phyloP scores from a whole-genome alignment of 2,888 invertebrate species.

The Cephus runcator region DNA sequence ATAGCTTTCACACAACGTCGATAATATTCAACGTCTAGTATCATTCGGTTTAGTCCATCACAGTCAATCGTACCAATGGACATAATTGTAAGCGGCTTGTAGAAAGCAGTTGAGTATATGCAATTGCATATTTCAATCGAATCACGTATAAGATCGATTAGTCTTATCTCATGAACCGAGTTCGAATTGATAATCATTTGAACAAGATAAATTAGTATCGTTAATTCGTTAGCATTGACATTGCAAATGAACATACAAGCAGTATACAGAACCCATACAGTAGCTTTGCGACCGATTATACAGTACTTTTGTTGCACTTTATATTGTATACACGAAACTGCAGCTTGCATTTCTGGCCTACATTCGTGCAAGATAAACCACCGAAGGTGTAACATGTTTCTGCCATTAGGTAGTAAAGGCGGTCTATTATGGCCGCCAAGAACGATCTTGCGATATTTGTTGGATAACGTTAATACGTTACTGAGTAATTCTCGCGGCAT shows the following conservation, averaged over 20 bases:
- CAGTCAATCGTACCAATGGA: neutral
- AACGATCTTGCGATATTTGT: neutral
- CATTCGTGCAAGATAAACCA: slow-evolving; percentile 9
- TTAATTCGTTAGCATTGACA: slow-evolving; percentile 16
- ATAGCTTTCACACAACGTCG: neutral
- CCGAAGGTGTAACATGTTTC: slow-evolving; percentile 21
- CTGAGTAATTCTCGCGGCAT: neutral
- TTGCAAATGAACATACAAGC: neutral
- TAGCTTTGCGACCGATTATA: neutral
- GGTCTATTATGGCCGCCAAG: slow-evolving; percentile 8
- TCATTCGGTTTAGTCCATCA: neutral
- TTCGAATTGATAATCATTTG: neutral
- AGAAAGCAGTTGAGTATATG: neutral
- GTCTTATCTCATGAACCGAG: neutral
- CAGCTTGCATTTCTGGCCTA: neutral
- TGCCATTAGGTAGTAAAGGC: slow-evolving; percentile 21
- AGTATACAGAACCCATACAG: neutral
- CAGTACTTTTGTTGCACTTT: neutral
- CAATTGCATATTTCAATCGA: neutral
- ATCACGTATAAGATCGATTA: neutral
- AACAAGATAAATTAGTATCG: neutral
- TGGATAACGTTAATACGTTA: neutral
- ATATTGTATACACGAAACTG: neutral
- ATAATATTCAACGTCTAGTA: neutral
- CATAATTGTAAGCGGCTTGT: neutral